phyloP scores from a whole-genome alignment of 2,113 vertebrate species.

The Meriones unguiculatus region DNA sequence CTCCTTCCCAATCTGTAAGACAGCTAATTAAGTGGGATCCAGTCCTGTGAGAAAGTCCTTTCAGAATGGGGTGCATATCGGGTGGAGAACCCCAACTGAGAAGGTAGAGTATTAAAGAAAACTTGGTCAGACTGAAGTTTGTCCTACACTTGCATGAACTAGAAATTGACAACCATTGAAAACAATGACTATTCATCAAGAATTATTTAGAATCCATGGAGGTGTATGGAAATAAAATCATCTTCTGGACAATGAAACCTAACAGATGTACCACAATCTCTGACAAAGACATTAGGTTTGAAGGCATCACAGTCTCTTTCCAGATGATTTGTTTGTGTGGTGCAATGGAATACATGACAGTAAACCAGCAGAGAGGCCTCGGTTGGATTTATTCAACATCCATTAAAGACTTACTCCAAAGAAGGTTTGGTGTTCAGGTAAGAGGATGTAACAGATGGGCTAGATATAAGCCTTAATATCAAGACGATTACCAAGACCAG shows the following conservation, averaged over 20 bases:
- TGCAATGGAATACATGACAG: not conserved
- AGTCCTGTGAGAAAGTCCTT: constrained; percentile 52
- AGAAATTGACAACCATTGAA: not conserved
- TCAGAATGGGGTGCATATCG: constrained; percentile 14
- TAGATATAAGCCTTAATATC: not conserved
- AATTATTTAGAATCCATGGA: not conserved
- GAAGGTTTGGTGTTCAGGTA: not conserved
- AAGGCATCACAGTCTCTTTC: not conserved
- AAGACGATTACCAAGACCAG: not conserved
- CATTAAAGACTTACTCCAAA: not conserved
- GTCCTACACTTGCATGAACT: not conserved
- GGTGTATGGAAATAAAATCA: not conserved
- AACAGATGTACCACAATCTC: not conserved
- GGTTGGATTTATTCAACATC: not conserved
- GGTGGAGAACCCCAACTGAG: constrained; percentile 21
- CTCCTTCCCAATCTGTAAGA: constrained; percentile 61
- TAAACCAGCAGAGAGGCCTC: not conserved
- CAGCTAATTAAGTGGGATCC: constrained; percentile 77
- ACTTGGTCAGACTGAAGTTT: constrained; percentile 50
- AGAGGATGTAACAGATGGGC: not conserved
- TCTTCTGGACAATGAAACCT: not conserved
- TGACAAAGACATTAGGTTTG: not conserved
- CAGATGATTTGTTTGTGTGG: not conserved
- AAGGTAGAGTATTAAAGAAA: constrained; percentile 41
- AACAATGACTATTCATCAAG: not conserved